Base-by-base conservation (phyloP, 2,888 invertebrate genomes). In the Drosophila nr. fundita region DNA sequence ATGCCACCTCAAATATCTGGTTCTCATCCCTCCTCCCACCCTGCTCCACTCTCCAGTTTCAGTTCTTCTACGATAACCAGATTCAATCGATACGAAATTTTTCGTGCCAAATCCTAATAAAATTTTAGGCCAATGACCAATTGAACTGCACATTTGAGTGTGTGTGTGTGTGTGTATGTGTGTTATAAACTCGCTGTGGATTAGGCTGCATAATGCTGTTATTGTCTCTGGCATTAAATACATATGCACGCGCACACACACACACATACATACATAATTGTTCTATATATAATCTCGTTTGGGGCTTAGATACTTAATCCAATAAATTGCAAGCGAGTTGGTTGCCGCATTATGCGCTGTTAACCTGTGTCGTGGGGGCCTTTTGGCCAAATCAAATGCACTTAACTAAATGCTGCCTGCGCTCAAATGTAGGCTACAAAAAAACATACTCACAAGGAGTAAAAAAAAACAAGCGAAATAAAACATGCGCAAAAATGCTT, bases 341-440 rank as follows among this genome's bases (percentile, higher is more conserved):
- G 32, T 34, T 48, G 57, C 52, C 78, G 61, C 74, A 78, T 82
- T 72, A 75, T 77, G 75, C 68, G 78, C 66, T 70, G 82, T 72
- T 83, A 74, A 78, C 71, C 69, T 77, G 73, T 71, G 76, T 65
- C 75, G 60, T 42, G 75, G 75, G 77, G 65, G 72, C 52, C 63
- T 71, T 73, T 65, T 38, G 62, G 52, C 48, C 65, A 86, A 84
- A 89, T 88, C 87, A 89, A 87, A 87, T 78, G 87, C 87, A 87
- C 87, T 87, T 87, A 87, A 82, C 84, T 79, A 83, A 88, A 88
- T 77, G 79, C 75, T 74, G 66, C 69, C 75, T 71, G 66, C 71
- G 54, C 80, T 58, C 40, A 69, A 67, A 77, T 66, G 82, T 74
- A 74, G 78, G 76, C 86, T 64, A 71, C 76, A 68, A 61, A 54